A percentile compares a stretch with the other conserved stretches of the same genome.
These are phyloP conservation scores for Steatocranus sp. DNA, from an alignment of 2,797 vertebrate genomes.

Conservation along the genomic window DNA sequence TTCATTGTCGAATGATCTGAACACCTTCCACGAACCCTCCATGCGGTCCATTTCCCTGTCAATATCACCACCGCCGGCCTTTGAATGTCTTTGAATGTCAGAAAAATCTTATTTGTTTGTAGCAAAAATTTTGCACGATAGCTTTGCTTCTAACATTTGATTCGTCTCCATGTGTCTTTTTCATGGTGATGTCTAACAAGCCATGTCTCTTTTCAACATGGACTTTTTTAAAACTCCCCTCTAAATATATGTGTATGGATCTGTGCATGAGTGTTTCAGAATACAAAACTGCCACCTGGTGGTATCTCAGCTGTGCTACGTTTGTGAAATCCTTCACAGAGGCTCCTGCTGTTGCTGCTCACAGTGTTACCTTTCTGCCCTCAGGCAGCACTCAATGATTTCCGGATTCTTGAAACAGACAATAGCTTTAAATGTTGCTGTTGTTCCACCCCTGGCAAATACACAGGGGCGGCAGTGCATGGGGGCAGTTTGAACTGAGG, in stretches of 20 bases:
- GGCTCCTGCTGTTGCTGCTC: background rate
- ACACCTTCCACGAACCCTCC: background rate
- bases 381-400: background rate
- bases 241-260: background rate
- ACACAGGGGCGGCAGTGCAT: background rate
- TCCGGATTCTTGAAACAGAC: background rate
- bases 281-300: conserved; percentile 68
- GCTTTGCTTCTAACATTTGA: background rate
- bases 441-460: background rate
- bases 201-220: background rate
- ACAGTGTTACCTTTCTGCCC: background rate
- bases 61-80: background rate
- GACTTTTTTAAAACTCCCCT: background rate
- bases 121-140: background rate
- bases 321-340: background rate
- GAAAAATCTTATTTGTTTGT: background rate
- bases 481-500: background rate
- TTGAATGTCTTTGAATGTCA: conserved; percentile 18
- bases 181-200: background rate
- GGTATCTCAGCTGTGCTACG: conserved; percentile 30
- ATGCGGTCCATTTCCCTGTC: background rate
- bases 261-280: background rate
- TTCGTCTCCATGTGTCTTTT: background rate
- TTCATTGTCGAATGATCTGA: conserved; percentile 1
- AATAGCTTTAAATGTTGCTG: background rate